A percentile compares a stretch with the other conserved stretches of the same genome.
These are phyloP conservation scores for Todiramphus saurophagus DNA, from an alignment of 2,113 vertebrate species.

Conservation along the genomic window DNA sequence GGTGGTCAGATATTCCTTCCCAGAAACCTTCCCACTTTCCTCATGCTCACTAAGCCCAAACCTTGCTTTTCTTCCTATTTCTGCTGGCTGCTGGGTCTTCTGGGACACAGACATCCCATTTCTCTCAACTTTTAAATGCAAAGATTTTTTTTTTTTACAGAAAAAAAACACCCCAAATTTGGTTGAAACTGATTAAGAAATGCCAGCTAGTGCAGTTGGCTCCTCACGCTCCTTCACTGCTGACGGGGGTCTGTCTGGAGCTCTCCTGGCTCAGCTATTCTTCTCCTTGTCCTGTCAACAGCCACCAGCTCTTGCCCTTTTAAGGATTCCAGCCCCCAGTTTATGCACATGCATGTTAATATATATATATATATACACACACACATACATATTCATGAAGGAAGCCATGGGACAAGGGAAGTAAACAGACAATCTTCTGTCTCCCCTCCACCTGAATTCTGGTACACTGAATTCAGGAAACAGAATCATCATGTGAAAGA, in stretches of 20 bases:
- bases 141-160: not conserved
- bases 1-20: not conserved
- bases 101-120: not conserved
- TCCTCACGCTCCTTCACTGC: rapidly evolving
- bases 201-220: not conserved
- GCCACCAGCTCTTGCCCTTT: not conserved
- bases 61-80: not conserved
- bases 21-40: not conserved
- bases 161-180: not conserved
- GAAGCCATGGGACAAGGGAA: not conserved
- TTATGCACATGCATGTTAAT: not conserved
- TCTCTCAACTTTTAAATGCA: not conserved
- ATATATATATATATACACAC: rapidly evolving
- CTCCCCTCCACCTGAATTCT: not conserved
- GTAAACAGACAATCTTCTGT: not conserved
- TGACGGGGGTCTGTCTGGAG: not conserved
- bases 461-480: not conserved
- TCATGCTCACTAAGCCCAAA: not conserved
- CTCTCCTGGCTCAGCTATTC: not conserved
- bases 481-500: not conserved
- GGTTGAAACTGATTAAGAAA: not conserved
- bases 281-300: not conserved
- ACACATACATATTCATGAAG: not conserved
- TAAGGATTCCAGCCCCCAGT: not conserved
- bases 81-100: not conserved